phyloP scores from a whole-genome alignment of 2,113 vertebrate species.

The Etheostoma spectabile region DNA sequence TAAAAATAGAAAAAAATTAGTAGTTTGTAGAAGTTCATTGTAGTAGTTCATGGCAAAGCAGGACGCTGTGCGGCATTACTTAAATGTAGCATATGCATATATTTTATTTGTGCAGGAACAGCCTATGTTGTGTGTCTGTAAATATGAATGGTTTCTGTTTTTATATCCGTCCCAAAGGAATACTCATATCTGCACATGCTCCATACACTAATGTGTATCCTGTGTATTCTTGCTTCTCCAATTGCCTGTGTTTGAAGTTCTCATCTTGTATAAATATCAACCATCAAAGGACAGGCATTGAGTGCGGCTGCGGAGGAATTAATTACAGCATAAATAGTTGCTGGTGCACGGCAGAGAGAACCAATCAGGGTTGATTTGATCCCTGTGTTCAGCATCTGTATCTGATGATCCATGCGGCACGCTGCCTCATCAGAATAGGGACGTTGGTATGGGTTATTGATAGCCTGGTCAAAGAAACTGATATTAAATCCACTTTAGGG shows the following conservation, averaged over 20 bases:
- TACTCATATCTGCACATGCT: not conserved
- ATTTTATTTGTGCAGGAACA: conserved; percentile 1
- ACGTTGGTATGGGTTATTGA: conserved; percentile 32
- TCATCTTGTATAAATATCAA: conserved; percentile 34
- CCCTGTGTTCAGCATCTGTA: conserved; percentile 48
- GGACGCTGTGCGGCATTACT: no score
- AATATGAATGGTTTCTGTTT: not conserved
- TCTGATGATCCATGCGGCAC: conserved; percentile 43
- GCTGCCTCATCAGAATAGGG: conserved; percentile 55
- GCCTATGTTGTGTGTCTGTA: conserved; percentile 5
- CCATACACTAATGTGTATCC: not conserved
- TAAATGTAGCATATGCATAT: not conserved
- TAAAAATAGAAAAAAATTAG: no score
- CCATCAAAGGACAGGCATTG: not conserved
- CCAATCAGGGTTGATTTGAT: conserved; percentile 47
- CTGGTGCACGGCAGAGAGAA: not conserved
- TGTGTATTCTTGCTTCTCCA: not conserved
- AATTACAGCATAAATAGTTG: conserved; percentile 38
- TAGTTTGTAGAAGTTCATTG: no score
- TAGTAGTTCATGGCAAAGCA: no score
- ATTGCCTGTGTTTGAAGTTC: conserved; percentile 34
- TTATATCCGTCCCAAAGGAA: not conserved
- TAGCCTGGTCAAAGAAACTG: conserved; percentile 23
- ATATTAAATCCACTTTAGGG: conserved; percentile 39
- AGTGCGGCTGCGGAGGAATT: conserved; percentile 26